phyloP scores from a whole-genome alignment of 2,797 vertebrate species.

The Ceryle rudis region DNA sequence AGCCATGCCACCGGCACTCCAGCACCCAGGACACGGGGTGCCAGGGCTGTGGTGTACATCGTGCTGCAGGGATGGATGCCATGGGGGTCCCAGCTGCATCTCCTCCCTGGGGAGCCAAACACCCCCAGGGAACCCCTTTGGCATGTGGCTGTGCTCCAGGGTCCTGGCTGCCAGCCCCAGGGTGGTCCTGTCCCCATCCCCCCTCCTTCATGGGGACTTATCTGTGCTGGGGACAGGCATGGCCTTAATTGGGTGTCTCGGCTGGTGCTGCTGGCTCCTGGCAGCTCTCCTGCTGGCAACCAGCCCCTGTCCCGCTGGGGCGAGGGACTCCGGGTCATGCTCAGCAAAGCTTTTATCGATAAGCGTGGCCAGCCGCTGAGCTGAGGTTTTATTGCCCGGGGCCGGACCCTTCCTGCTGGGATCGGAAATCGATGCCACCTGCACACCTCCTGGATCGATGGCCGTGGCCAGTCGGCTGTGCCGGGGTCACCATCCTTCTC shows the following conservation, averaged over 20 bases:
- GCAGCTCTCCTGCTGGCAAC: slow-evolving; percentile 40
- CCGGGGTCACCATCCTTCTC: background rate
- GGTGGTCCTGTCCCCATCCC: background rate
- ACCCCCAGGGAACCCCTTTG: background rate
- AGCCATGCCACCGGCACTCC: background rate
- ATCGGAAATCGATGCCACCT: slow-evolving; percentile 71
- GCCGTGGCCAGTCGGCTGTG: background rate
- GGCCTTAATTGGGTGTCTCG: slow-evolving; percentile 63
- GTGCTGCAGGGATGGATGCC: rapidly evolving
- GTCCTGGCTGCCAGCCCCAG: background rate
- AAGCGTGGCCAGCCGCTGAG: background rate
- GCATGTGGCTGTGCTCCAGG: rapidly evolving
- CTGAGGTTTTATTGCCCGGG: slow-evolving; percentile 75
- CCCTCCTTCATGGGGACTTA: background rate
- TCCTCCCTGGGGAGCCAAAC: background rate
- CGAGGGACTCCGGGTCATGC: background rate
- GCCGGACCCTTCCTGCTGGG: slow-evolving; percentile 32
- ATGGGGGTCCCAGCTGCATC: rapidly evolving
- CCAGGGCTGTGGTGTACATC: rapidly evolving
- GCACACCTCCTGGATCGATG: slow-evolving; percentile 37
- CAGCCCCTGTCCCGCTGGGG: background rate
- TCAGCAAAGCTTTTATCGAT: slow-evolving; percentile 67
- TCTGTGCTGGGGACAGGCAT: background rate
- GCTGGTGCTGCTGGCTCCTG: background rate
- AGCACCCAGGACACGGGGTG: background rate